Percentiles rank a stretch among this genome's conserved stretches.
These are phyloP conservation scores for Odontomyia ornata DNA, from an alignment of 2,888 invertebrate species.

Conservation along the genomic window DNA sequence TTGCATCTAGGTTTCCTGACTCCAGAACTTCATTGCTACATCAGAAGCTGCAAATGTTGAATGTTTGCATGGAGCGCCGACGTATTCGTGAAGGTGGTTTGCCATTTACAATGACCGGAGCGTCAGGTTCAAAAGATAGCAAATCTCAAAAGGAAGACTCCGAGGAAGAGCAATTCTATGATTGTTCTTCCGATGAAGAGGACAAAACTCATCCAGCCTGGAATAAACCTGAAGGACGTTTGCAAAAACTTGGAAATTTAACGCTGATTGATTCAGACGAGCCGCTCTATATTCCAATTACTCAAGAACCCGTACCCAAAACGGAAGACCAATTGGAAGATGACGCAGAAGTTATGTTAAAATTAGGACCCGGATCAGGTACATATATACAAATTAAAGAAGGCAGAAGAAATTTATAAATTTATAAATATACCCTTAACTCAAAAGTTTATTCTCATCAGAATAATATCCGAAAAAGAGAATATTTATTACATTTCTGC, in stretches of 20 bases:
- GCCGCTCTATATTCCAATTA: constrained; percentile 80
- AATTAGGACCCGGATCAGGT: constrained; percentile 82
- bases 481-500: background rate
- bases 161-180: constrained; percentile 82
- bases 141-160: constrained; percentile 59
- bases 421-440: no score
- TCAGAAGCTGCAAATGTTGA: constrained; percentile 92
- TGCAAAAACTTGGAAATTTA: constrained; percentile 73
- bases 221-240: constrained; percentile 76
- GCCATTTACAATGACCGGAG: constrained; percentile 53
- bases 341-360: constrained; percentile 88
- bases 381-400: no score
- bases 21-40: constrained; percentile 89
- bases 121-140: constrained; percentile 51
- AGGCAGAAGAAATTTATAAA: no score
- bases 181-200: constrained; percentile 65
- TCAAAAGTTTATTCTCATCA: background rate
- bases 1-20: constrained; percentile 85
- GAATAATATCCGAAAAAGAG: background rate
- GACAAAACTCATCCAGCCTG: constrained; percentile 65
- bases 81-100: constrained; percentile 66
- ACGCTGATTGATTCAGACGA: constrained; percentile 73
- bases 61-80: constrained; percentile 78
- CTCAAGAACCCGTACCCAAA: constrained; percentile 94
- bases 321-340: constrained; percentile 97